Percentiles rank a stretch among this genome's conserved stretches.
Evolutionary conservation across 1,140 invertebrate species (phyloP).

Genomic region (Branchinecta lynchi): DNA sequence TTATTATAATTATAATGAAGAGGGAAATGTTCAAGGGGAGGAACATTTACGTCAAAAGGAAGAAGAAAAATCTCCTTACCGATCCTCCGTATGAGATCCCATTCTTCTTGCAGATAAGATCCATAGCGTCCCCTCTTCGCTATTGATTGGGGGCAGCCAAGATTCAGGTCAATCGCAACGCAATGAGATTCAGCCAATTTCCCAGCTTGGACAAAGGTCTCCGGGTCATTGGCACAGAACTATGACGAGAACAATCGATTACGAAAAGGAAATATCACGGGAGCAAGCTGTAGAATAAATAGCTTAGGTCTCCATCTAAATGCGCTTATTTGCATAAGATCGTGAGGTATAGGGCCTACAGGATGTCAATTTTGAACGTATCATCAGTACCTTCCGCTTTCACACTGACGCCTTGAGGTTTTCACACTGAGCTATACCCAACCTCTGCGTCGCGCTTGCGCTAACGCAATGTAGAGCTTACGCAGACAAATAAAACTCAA

Average conservation of each 20-base stretch:
- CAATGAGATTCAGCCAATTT: constrained; percentile 67
- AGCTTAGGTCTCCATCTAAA: too few relatives aligned
- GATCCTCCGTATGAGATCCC: constrained; percentile 64
- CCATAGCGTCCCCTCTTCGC: constrained; percentile 60
- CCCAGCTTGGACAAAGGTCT: constrained; percentile 69
- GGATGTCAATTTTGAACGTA: too few relatives aligned
- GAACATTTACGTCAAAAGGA: background rate
- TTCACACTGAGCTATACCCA: too few relatives aligned
- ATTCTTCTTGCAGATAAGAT: constrained; percentile 88
- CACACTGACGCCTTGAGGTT: too few relatives aligned
- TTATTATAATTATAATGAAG: constrained; percentile 17
- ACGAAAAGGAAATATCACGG: too few relatives aligned
- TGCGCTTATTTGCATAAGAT: too few relatives aligned
- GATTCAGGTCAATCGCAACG: constrained; percentile 94
- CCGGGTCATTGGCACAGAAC: constrained; percentile 95
- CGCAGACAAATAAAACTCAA: too few relatives aligned
- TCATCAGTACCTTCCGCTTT: too few relatives aligned
- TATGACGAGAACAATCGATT: constrained; percentile 33
- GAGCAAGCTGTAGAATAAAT: too few relatives aligned
- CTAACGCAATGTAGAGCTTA: too few relatives aligned
- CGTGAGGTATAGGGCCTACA: too few relatives aligned
- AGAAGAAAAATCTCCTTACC: constrained; percentile 37
- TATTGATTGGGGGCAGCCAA: constrained; percentile 92
- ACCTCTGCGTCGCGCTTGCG: too few relatives aligned
- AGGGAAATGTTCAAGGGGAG: background rate